Evolutionary conservation across 2,113 vertebrate species (phyloP).

Genomic region (Cairina moschata): DNA sequence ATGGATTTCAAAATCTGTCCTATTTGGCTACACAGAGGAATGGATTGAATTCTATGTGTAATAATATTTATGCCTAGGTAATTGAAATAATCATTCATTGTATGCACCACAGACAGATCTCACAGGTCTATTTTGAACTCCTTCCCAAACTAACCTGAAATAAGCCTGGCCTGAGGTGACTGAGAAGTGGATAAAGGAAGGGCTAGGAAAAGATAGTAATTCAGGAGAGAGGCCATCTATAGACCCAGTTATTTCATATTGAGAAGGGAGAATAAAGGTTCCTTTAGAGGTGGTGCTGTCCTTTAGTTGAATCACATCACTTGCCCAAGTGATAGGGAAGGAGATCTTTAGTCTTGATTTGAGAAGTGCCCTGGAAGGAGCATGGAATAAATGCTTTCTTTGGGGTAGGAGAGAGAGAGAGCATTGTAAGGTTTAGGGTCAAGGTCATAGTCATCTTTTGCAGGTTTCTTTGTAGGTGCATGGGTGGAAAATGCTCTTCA

Average conservation of each 20-base stretch:
- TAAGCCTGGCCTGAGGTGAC: neutral
- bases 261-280: neutral
- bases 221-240: neutral
- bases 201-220: neutral
- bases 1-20: neutral
- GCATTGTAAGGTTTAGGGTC: neutral
- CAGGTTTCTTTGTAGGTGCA: neutral
- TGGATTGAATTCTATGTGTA: neutral
- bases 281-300: neutral
- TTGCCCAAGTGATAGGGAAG: neutral
- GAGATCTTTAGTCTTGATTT: neutral
- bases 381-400: neutral
- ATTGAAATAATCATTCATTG: neutral
- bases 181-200: neutral
- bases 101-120: neutral
- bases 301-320: neutral
- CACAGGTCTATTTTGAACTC: neutral
- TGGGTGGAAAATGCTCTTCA: neutral
- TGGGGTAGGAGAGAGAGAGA: neutral
- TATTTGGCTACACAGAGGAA: neutral
- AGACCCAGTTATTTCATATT: rapidly evolving
- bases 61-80: neutral
- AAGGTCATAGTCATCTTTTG: neutral
- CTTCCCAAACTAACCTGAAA: neutral
- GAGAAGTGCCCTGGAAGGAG: neutral